Evolutionary conservation across 2,797 vertebrate genomes (phyloP).

Genomic region (Manis pentadactyla): DNA sequence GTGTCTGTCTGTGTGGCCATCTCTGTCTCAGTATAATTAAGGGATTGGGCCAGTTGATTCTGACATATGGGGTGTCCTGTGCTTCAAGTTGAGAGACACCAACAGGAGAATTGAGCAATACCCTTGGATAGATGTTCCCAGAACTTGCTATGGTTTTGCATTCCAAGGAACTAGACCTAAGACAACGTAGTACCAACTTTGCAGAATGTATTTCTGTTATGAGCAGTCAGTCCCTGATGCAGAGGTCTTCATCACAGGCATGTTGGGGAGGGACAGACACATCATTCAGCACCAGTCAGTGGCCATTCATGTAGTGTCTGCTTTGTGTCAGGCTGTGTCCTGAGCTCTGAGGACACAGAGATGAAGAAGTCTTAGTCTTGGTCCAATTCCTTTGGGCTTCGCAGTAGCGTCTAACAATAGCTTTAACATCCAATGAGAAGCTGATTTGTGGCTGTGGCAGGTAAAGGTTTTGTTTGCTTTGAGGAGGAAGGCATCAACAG

Average conservation of each 20-base stretch:
- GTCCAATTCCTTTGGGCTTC: neutral
- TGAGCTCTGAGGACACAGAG: neutral
- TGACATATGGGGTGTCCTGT: neutral
- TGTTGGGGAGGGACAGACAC: neutral
- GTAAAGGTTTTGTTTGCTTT: conserved; percentile 15
- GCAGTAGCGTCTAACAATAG: neutral
- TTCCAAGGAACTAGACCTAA: neutral
- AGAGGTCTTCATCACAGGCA: neutral
- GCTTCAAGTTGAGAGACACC: neutral
- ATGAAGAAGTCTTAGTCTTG: neutral
- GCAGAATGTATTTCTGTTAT: conserved; percentile 49
- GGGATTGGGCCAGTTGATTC: conserved; percentile 50
- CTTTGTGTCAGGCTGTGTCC: neutral
- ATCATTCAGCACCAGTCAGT: neutral
- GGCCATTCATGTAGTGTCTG: neutral
- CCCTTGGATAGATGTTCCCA: conserved; percentile 28
- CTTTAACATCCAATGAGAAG: neutral
- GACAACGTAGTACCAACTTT: conserved; percentile 27
- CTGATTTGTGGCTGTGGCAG: neutral
- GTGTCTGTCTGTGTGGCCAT: neutral
- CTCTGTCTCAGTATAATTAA: conserved; percentile 40
- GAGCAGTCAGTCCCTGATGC: neutral
- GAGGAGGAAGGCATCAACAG: neutral
- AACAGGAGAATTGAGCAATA: conserved; percentile 47
- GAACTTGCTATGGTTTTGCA: neutral